Percentiles rank a stretch among this genome's conserved stretches.
These are phyloP conservation scores for Tychaedon coryphoeus DNA, from an alignment of 2,113 vertebrate species.

Conservation along the genomic window DNA sequence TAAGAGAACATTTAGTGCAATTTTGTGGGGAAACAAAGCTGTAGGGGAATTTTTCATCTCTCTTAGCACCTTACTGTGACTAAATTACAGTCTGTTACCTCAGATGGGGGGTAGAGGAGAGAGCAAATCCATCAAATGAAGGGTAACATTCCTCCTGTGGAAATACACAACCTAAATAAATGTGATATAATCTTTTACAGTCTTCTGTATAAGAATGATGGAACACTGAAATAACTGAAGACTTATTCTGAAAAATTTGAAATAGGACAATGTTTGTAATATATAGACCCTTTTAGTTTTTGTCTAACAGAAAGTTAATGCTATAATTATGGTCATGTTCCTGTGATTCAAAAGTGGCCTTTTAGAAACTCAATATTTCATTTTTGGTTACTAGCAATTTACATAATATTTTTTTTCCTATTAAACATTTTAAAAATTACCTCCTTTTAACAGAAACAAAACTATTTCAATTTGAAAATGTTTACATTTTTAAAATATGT, in stretches of 20 bases:
- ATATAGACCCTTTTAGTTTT: neutral
- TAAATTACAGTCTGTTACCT: neutral
- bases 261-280: neutral
- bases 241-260: neutral
- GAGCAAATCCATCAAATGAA: neutral
- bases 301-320: neutral
- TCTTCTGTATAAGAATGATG: neutral
- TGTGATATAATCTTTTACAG: neutral
- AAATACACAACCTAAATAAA: neutral
- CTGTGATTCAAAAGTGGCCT: neutral
- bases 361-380: neutral
- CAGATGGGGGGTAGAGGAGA: neutral
- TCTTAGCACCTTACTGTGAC: neutral
- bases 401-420: neutral
- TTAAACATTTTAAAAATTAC: neutral
- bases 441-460: neutral
- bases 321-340: neutral
- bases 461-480: neutral
- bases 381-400: neutral
- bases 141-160: neutral
- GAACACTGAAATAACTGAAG: neutral
- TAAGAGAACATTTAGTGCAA: neutral
- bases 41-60: neutral
- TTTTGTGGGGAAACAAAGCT: neutral
- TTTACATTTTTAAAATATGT: neutral